phyloP scores from a whole-genome alignment of 1,140 invertebrate genomes.

The Heliconius congener region DNA sequence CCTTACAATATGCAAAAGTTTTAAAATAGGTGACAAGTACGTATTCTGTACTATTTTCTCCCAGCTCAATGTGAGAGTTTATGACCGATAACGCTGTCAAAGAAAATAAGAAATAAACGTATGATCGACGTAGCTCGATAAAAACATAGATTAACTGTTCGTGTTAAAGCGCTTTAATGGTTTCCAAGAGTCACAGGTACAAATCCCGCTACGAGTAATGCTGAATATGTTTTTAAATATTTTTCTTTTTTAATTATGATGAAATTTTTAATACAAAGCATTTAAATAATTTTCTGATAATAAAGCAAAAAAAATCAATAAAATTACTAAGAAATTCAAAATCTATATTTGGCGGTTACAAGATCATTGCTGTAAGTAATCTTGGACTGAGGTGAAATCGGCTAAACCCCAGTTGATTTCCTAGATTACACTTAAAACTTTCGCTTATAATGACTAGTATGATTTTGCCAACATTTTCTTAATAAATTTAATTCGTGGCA shows the following conservation, averaged over 20 bases:
- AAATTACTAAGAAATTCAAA: neutral
- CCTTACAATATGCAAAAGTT: too few relatives aligned
- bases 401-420: neutral
- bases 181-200: too few relatives aligned
- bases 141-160: too few relatives aligned
- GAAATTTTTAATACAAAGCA: neutral
- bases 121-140: too few relatives aligned
- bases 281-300: neutral
- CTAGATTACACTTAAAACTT: constrained; percentile 8
- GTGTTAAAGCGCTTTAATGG: too few relatives aligned
- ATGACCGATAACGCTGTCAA: too few relatives aligned
- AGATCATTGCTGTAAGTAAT: neutral
- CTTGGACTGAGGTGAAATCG: neutral
- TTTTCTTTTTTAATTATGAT: neutral
- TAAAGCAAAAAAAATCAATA: neutral
- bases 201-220: too few relatives aligned
- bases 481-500: neutral
- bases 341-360: neutral
- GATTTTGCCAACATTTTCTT: neutral
- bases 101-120: too few relatives aligned
- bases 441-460: constrained; percentile 11
- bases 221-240: too few relatives aligned
- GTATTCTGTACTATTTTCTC: too few relatives aligned
- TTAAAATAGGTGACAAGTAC: too few relatives aligned
- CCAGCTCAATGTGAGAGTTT: too few relatives aligned